These are phyloP conservation scores for Jordanella pulchra DNA, from an alignment of 2,797 vertebrate genomes.

Conservation along the genomic window DNA sequence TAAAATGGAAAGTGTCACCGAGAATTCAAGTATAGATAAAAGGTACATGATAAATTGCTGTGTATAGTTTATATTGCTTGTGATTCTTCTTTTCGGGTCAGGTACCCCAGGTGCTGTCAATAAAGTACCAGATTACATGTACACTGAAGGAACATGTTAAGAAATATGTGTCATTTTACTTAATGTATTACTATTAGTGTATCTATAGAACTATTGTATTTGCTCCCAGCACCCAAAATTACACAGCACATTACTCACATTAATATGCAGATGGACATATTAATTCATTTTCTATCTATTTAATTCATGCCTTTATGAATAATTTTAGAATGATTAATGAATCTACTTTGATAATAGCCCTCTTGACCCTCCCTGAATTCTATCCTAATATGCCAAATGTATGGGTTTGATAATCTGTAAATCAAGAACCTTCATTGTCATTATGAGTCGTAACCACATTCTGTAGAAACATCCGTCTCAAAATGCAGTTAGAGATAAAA, in stretches of 20 bases:
- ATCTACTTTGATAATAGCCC: too few relatives aligned
- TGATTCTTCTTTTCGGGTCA: too few relatives aligned
- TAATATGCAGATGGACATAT: neutral
- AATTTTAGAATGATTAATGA: neutral
- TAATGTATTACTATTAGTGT: neutral
- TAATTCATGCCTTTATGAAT: neutral
- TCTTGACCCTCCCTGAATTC: neutral
- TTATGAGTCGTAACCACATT: too few relatives aligned
- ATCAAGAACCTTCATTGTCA: neutral
- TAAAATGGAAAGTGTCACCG: too few relatives aligned
- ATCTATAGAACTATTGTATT: neutral
- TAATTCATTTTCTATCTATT: neutral
- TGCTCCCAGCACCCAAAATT: neutral
- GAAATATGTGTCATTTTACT: neutral
- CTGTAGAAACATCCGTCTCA: too few relatives aligned
- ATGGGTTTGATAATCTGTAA: neutral
- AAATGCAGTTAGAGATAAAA: too few relatives aligned
- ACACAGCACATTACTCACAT: neutral
- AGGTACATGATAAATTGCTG: too few relatives aligned
- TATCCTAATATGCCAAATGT: neutral
- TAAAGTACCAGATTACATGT: neutral
- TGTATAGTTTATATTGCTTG: too few relatives aligned
- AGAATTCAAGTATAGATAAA: too few relatives aligned
- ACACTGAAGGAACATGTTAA: neutral
- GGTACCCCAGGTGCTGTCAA: too few relatives aligned